phyloP scores from a whole-genome alignment of 2,113 vertebrate genomes.

The Gymnorhina tibicen region DNA sequence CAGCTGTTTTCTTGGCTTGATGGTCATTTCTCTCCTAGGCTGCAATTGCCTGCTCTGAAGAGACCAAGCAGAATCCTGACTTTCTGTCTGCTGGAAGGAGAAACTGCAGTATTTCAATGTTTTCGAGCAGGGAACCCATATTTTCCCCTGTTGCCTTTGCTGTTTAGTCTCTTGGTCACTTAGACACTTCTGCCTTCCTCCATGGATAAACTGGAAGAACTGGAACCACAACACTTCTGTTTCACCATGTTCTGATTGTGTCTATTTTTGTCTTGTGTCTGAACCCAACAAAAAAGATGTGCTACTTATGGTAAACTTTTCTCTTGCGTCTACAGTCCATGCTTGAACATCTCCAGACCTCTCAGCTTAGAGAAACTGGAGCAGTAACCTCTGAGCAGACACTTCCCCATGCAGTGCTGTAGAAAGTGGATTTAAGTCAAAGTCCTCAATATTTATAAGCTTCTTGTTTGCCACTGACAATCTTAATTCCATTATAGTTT shows the following conservation, averaged over 20 bases:
- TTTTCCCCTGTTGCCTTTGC: neutral
- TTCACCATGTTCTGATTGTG: neutral
- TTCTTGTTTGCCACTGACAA: neutral
- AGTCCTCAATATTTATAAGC: neutral
- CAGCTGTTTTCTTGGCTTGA: neutral
- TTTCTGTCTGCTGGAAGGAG: neutral
- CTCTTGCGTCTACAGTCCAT: neutral
- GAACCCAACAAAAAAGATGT: neutral
- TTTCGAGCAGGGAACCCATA: neutral
- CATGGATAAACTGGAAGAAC: neutral
- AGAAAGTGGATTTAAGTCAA: neutral
- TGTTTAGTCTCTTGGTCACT: neutral
- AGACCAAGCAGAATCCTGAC: neutral
- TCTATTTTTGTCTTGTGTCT: neutral
- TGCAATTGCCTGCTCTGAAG: neutral
- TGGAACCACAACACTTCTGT: accelerated
- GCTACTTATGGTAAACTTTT: neutral
- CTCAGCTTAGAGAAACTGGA: neutral
- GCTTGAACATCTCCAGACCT: neutral
- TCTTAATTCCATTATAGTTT: neutral
- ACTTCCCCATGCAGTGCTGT: neutral
- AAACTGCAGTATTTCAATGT: neutral
- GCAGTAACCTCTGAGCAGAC: neutral
- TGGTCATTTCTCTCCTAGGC: neutral
- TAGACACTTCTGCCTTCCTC: neutral